phyloP scores from a whole-genome alignment of 2,797 vertebrate species.

The Podarcis lilfordi region DNA sequence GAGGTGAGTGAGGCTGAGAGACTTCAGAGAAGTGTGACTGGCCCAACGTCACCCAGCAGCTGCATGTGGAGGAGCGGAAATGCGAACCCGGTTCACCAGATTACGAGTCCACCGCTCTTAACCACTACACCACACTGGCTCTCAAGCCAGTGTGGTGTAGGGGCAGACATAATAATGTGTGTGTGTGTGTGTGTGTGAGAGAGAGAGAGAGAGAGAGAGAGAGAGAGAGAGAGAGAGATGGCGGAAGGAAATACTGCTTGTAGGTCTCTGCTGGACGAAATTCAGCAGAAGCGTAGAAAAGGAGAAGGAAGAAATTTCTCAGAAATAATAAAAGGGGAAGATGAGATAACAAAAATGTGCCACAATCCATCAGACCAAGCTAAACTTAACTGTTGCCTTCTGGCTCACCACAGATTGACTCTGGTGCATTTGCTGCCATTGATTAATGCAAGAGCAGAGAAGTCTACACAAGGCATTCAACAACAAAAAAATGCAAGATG shows the following conservation, averaged over 20 bases:
- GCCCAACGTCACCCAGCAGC: too few species aligned
- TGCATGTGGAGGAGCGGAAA: too few species aligned
- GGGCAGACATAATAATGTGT: neutral
- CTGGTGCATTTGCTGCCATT: neutral
- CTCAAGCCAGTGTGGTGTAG: neutral
- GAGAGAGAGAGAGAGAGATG: too few species aligned
- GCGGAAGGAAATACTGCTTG: too few species aligned
- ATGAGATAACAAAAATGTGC: neutral
- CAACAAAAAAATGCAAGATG: neutral
- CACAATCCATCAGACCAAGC: neutral
- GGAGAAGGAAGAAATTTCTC: conserved; percentile 29
- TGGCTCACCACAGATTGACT: neutral
- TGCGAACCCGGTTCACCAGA: too few species aligned
- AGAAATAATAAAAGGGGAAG: neutral
- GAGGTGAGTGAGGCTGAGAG: too few species aligned
- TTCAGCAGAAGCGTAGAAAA: conserved; percentile 15
- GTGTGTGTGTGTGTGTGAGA: too few species aligned
- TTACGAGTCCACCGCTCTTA: too few species aligned
- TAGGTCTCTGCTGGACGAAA: neutral
- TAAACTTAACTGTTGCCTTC: too few species aligned
- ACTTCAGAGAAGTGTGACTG: too few species aligned
- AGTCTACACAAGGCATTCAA: neutral
- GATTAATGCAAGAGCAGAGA: neutral
- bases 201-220: too few species aligned
- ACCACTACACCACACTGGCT: too few species aligned